Evolutionary conservation across 1,140 invertebrate genomes (phyloP).

Genomic region (Cyphomyrmex costatus): DNA sequence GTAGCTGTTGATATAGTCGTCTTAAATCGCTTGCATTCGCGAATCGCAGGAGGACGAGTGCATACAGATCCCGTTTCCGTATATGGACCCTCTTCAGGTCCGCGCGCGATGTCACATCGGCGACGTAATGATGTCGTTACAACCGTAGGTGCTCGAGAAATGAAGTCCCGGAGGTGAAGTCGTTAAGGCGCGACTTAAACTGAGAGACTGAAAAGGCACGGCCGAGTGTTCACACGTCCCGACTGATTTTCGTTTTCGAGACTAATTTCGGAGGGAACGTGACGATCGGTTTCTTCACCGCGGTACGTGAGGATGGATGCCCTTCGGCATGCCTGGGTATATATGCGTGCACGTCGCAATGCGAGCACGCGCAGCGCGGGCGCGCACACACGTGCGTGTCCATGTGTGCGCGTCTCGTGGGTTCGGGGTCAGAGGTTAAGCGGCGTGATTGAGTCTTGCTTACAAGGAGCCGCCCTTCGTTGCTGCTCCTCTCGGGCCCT

Average conservation of each 20-base stretch:
- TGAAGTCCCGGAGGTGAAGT: conserved; percentile 44
- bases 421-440: conserved; percentile 85
- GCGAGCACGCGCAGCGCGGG: not conserved
- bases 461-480: conserved; percentile 85
- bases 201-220: conserved; percentile 8
- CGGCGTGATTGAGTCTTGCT: conserved; percentile 87
- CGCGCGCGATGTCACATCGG: not conserved
- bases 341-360: not conserved
- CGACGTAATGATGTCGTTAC: conserved; percentile 51
- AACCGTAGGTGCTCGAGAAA: not conserved
- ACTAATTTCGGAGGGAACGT: conserved; percentile 58
- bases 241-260: conserved; percentile 64
- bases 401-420: conserved; percentile 70
- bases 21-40: conserved; percentile 21
- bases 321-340: conserved; percentile 3
- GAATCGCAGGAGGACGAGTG: not conserved
- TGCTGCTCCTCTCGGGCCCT: conserved; percentile 79
- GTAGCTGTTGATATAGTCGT: conserved; percentile 12
- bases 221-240: conserved; percentile 54
- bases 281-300: conserved; percentile 50
- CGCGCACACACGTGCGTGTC: conserved; percentile 33
- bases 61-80: not conserved
- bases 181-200: conserved; percentile 40
- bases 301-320: conserved; percentile 63
- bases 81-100: no score